Percentiles rank a stretch among this genome's conserved stretches.
phyloP scores from a whole-genome alignment of 2,888 invertebrate genomes.

The Neoitamus cyanurus region DNA sequence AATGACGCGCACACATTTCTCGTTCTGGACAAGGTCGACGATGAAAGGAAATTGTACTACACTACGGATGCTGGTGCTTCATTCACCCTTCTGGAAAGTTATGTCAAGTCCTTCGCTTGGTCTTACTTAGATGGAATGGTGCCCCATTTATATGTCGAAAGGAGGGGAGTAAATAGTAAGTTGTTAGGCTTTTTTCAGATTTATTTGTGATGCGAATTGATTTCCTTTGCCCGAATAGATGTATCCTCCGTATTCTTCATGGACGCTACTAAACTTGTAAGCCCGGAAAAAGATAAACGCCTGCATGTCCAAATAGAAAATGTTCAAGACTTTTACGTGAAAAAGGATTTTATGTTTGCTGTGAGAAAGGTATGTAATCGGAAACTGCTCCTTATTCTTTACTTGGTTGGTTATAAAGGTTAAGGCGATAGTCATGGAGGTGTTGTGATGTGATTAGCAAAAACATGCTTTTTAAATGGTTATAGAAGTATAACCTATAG shows the following conservation, averaged over 20 bases:
- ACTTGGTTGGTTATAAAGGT: too few species aligned
- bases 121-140: conserved; percentile 69
- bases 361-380: conserved; percentile 69
- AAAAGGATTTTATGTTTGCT: conserved; percentile 87
- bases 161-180: conserved; percentile 62
- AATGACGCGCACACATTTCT: conserved; percentile 76
- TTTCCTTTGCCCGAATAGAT: conserved; percentile 49
- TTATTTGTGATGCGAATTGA: not conserved
- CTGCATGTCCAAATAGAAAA: conserved; percentile 69
- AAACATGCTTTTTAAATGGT: too few species aligned
- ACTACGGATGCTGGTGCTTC: conserved; percentile 80
- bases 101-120: conserved; percentile 85
- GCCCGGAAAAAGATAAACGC: conserved; percentile 51
- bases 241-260: conserved; percentile 56
- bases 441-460: too few species aligned
- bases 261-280: conserved; percentile 55
- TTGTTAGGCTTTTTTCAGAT: not conserved
- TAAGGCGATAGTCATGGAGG: too few species aligned
- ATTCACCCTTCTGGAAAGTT: conserved; percentile 76
- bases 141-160: conserved; percentile 75
- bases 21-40: conserved; percentile 79
- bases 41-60: conserved; percentile 76
- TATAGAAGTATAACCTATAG: too few species aligned
- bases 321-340: conserved; percentile 84
- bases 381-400: not conserved